Base-by-base conservation (phyloP, 2,113 vertebrate genomes). In the Pogona vitticeps region DNA sequence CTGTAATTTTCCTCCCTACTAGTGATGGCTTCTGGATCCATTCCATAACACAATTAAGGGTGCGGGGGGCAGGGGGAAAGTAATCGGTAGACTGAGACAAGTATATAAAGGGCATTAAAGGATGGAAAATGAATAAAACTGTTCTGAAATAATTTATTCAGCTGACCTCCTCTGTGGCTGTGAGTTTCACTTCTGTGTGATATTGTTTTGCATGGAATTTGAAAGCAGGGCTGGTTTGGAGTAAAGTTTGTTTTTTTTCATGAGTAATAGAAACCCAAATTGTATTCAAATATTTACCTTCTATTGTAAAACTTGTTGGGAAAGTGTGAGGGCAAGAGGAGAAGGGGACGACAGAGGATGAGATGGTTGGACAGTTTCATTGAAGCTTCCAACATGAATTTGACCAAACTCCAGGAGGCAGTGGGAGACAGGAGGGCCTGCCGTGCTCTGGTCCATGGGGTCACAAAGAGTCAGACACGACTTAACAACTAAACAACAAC, bases 111-210 rank as follows among this genome's bases (percentile, higher is more conserved):
- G 5, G 6, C 67, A 0, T 67, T 65, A 18, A 91, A 87, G 58
- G 23, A 76, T 82, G 59, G 36, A 72, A 72, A 86, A 86, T 59
- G 84, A 79, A 80, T 75, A 82, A 76, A 87, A 87, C 42, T 75
- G 67, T 58, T 28, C 8, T 76, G 40, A 56, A 73, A 76, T 82
- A 56, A 56, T 76, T 65, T 82, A 81, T 67, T 87, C 46, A 4
- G 15, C 58, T 82, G 42, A 81, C 70, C 78, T 76, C 81, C 78
- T 56, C 58, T 86, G 70, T 65, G 71, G 0, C 58, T 81, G 58
- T 52, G 70, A 33, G n/a, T 80, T 70, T 86, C 65, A 70, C 0
- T 71, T 42, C 7, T 68, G 65, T 71, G 68, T 1, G 3, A 52
- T 79, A 59, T 28, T 67, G 13, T 67, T 76, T 76, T n/a, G 36